phyloP scores from a whole-genome alignment of 2,113 vertebrate species.

The Menura novaehollandiae region DNA sequence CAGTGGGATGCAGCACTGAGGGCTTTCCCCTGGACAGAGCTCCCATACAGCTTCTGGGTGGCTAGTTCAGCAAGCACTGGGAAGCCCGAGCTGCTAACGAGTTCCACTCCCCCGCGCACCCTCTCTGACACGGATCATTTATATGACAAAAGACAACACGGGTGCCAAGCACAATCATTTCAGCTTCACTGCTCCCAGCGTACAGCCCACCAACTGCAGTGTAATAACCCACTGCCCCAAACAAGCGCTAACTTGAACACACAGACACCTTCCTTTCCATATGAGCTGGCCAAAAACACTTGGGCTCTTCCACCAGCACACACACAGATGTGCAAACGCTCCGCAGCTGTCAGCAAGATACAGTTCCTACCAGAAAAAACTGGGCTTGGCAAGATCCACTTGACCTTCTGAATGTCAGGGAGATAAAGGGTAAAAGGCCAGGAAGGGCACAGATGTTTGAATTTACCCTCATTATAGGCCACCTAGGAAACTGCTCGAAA shows the following conservation, averaged over 20 bases:
- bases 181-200: not conserved
- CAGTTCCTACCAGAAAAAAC: not conserved
- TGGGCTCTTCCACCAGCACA: not conserved
- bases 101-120: not conserved
- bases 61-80: not conserved
- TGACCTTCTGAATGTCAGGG: not conserved
- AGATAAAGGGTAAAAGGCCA: not conserved
- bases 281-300: not conserved
- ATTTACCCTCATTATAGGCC: not conserved
- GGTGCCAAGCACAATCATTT: not conserved
- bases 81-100: not conserved
- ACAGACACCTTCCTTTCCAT: not conserved
- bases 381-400: not conserved
- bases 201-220: not conserved
- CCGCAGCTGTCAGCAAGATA: not conserved
- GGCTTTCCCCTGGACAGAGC: not conserved
- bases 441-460: not conserved
- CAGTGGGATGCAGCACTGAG: not conserved
- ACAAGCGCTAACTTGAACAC: not conserved
- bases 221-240: not conserved
- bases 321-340: rapidly evolving
- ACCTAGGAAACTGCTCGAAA: not conserved
- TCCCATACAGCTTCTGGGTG: not conserved
- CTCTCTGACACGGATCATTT: not conserved
- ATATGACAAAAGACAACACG: not conserved